Evolutionary conservation across 23 tunicate species (phyloP), one percentile per base, ranked within the genome.

Genomic region (Ciona savignyi): DNA sequence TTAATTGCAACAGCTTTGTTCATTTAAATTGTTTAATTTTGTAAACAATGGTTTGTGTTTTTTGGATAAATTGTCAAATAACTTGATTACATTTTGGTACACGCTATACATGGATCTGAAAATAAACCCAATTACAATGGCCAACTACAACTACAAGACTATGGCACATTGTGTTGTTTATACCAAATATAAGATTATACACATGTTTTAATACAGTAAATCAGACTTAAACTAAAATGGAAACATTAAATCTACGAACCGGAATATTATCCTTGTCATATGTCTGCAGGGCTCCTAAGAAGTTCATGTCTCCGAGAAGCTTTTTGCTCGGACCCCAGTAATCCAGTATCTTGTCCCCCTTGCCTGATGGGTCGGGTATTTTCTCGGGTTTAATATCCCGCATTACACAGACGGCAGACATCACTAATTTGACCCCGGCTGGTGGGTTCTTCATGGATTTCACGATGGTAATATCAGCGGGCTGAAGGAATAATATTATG

Each of bases 261-360:
- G 95, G 95, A 20, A 94, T 94, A 73, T 94, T 87, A 66, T 94
- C 99, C 63, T 88, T 94, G 75, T 94, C 99, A 56, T 94, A 94
- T 15, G 78, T 74, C 71, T 85, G 80, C 80, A 94, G 77, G 48
- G 68, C 72, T 29, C 70, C 68, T 67, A 94, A 84, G 76, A 94
- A 94, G 68, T 83, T 83, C 89, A 94, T 86, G 65, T 94, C 99
- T 3, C 95, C 95, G 25, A 94, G 90, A 61, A 94, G 34, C 70
- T 83, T 83, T 35, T 94, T 94, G 67, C 89, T 82, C 34, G 99
- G 99, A 23, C 99, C 99, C 99, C 99, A 94, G 33, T 94, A 94
- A 75, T 94, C 99, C n/a, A 82, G 76, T 6, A 94, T 79, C 79
- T 94, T 94, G 34, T 85, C 89, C 0, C 89, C 86, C 25, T 86